Evolutionary conservation across 2,113 vertebrate genomes (phyloP), one percentile per base, ranked within the genome.

Genomic region (Saiga tatarica): DNA sequence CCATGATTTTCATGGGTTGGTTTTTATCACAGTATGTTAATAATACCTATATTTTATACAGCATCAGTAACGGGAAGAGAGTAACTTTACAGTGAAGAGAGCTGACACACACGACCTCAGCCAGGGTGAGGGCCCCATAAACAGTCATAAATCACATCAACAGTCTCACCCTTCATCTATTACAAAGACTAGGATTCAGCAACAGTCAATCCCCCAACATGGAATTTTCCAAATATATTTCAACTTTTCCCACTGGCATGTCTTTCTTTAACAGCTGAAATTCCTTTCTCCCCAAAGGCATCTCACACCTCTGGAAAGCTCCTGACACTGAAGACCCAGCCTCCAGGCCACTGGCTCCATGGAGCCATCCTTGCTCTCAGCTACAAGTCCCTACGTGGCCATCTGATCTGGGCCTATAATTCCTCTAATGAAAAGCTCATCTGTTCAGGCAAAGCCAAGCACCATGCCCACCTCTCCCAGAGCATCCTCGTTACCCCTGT

Each of bases 41-140:
- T 82, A 76, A 92, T 96, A 78, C 82, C 82, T 96, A 47, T 62
- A 83, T 83, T 83, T 92, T 81, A 95, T 45, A 89, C 28, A 42
- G 78, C 62, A 76, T 28, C 45, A 53, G 52, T 13, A 74, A 39
- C 7, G 14, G 57, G 42, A n/a, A 85, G 82, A 87, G 33, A 67
- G 23, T 84, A 45, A 85, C 23, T 55, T 60, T 2, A 84, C 5
- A 76, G 52, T 30, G 47, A 59, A 21, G 55, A 86, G 60, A 81
- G 16, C 13, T 89, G 59, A 74, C 13, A 55, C 5, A 7, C 67
- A 23, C 0, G 36, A 28, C 26, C 9, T 76, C 25, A 26, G 45
- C 13, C 71, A 57, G 42, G 50, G n/a, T 78, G 26, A 50, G 84
- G 47, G 79, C 36, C 64, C 45, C 52, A 55, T 52, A 23, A 64